Evolutionary conservation across 2,113 vertebrate genomes (phyloP).

Genomic region (Tretioscincus oriximinensis): DNA sequence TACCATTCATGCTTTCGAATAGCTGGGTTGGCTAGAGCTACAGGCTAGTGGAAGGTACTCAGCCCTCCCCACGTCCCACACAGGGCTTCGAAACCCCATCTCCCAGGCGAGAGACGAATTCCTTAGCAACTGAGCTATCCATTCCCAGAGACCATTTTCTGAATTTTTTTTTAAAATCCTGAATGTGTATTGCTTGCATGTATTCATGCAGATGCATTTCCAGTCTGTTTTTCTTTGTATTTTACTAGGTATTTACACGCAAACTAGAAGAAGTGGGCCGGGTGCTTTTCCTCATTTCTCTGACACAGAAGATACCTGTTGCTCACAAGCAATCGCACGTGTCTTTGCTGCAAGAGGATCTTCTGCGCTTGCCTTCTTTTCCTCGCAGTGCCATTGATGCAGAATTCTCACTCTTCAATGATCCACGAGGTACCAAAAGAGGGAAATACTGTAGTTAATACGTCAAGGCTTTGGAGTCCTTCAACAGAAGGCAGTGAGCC

Average conservation of each 20-base stretch:
- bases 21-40: too few relatives aligned
- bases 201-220: neutral
- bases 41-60: too few relatives aligned
- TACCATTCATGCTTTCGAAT: too few relatives aligned
- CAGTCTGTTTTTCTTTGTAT: neutral
- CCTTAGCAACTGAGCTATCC: too few relatives aligned
- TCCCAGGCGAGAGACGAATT: too few relatives aligned
- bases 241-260: constrained; percentile 89
- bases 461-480: too few relatives aligned
- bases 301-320: constrained; percentile 92
- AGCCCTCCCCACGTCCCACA: too few relatives aligned
- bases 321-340: constrained; percentile 97
- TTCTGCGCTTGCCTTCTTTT: constrained; percentile 94
- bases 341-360: constrained; percentile 96
- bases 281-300: constrained; percentile 93
- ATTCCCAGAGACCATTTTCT: too few relatives aligned
- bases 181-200: neutral
- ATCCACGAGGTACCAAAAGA: constrained; percentile 82
- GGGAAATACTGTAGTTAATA: neutral
- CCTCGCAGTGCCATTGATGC: constrained; percentile 94
- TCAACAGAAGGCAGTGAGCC: too few relatives aligned
- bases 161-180: too few relatives aligned
- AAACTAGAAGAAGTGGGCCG: constrained; percentile 96
- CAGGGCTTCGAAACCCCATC: too few relatives aligned
- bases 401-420: constrained; percentile 94